Percentiles rank a stretch among this genome's conserved stretches.
phyloP scores from a whole-genome alignment of 2,888 invertebrate species.

The Trissonchulus latispiculum region DNA sequence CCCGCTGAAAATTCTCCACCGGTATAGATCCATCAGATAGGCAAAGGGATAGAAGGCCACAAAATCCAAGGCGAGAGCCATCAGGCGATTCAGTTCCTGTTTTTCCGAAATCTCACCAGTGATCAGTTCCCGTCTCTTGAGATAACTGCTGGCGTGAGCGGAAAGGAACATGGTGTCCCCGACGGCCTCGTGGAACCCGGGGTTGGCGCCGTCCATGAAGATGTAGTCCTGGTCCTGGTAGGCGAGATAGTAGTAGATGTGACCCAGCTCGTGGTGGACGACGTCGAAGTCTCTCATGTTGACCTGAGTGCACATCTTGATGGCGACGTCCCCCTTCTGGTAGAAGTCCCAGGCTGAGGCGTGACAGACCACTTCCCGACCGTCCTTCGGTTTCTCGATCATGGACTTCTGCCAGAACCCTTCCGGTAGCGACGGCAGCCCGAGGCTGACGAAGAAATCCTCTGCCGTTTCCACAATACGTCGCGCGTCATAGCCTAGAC shows the following conservation, averaged over 20 bases:
- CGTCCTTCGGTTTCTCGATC: neutral
- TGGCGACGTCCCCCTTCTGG: constrained; percentile 35
- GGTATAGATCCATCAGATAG: constrained; percentile 69
- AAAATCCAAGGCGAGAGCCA: constrained; percentile 73
- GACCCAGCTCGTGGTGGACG: constrained; percentile 42
- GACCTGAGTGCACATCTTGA: constrained; percentile 27
- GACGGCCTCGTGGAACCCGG: constrained; percentile 39
- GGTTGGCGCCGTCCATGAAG: constrained; percentile 35
- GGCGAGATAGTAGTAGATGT: constrained; percentile 38
- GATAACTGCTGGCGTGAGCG: constrained; percentile 56
- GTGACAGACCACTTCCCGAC: constrained; percentile 33
- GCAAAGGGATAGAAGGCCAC: constrained; percentile 72
- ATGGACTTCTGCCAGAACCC: constrained; percentile 28
- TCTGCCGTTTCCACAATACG: constrained; percentile 24
- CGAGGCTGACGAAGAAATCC: constrained; percentile 41
- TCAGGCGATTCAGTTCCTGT: constrained; percentile 57
- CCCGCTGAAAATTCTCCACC: constrained; percentile 67
- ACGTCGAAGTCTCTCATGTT: constrained; percentile 33
- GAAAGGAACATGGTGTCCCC: constrained; percentile 62
- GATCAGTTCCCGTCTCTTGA: constrained; percentile 53
- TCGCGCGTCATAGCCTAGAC: constrained; percentile 28
- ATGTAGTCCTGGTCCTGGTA: constrained; percentile 35
- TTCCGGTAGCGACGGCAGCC: constrained; percentile 37
- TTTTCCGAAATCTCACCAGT: neutral
- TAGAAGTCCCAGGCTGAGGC: constrained; percentile 43